Evolutionary conservation across 2,888 invertebrate species (phyloP), one percentile per base, ranked within the genome.

Genomic region (Drosophila planitibia): DNA sequence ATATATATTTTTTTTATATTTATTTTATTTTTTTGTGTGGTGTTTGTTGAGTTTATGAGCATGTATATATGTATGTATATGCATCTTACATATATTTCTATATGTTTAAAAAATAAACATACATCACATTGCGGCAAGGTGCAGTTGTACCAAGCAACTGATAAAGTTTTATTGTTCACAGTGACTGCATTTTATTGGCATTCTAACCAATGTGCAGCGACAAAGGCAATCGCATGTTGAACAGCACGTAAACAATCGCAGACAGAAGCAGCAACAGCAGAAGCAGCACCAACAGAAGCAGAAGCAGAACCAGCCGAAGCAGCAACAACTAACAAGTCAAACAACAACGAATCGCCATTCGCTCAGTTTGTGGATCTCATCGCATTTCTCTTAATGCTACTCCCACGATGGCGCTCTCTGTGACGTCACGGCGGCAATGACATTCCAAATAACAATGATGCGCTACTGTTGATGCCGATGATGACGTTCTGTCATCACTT

Each of bases 211-310:
- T 76, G 76, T 79, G 61, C 79, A 70, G 14, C 44, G 25, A 19
- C 41, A 35, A 7, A 5, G 33, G 12, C 51, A 54, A 25, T 47
- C 58, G 63, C 79, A 73, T 79, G 79, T 73, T 55, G 35, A 53
- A 55, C 33, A 59, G 79, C 80, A 79, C 79, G 80, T 79, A 80
- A 70, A 65, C 80, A 81, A 80, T 30, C 52, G 65, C 70, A 79
- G 60, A 67, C 70, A 63, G 41, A 65, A 63, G 68, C 49, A n/a
- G n/a, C 2, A 41, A 4, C 39, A 2, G n/a, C 61, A 63, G 64
- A 41, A n/a, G n/a, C 5, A 44, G n/a, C 39, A 39, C 10, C 41
- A 44, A 12, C 44, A 60, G 57, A 64, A 28, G 64, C 22, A 47
- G 14, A 1, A 61, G 47, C 37, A 62, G 58, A 44, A 61, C 57